Conservation (phyloP, 2,113 vertebrate species). For the Chloebia gouldiae region DNA sequence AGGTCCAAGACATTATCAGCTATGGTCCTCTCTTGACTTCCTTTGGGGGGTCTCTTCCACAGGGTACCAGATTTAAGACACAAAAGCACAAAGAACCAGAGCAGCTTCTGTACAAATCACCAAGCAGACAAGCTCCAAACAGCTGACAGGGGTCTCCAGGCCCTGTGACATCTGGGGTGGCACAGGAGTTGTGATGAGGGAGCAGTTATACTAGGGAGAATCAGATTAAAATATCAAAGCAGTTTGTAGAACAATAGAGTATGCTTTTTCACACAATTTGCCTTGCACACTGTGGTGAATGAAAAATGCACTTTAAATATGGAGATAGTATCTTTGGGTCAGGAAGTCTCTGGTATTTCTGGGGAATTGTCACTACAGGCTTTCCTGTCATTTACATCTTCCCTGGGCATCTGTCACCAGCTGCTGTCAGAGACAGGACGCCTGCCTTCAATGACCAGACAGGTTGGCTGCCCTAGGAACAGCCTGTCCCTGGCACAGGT, state of each 20-base stretch:
- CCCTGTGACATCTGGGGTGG: neutral
- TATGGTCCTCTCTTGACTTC: neutral
- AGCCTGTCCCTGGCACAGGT: neutral
- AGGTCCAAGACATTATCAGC: neutral
- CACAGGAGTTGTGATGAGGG: neutral
- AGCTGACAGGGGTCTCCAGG: neutral
- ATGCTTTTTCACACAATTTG: neutral
- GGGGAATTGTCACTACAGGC: constrained; percentile 11
- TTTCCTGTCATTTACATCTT: constrained; percentile 37
- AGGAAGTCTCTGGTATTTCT: constrained; percentile 43
- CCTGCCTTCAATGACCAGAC: neutral
- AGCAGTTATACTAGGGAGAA: neutral
- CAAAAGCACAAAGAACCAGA: neutral
- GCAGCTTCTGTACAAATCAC: neutral
- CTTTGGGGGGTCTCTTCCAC: neutral
- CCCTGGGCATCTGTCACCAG: neutral
- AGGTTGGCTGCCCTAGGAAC: neutral
- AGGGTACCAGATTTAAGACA: neutral
- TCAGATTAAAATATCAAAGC: neutral
- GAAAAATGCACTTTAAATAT: neutral
- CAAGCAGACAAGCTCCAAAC: neutral
- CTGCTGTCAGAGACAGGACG: neutral
- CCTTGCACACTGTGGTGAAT: neutral
- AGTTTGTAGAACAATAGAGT: neutral
- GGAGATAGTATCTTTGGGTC: neutral